Conservation (phyloP, 2,888 invertebrate species). For the Diarsia rubi region DNA sequence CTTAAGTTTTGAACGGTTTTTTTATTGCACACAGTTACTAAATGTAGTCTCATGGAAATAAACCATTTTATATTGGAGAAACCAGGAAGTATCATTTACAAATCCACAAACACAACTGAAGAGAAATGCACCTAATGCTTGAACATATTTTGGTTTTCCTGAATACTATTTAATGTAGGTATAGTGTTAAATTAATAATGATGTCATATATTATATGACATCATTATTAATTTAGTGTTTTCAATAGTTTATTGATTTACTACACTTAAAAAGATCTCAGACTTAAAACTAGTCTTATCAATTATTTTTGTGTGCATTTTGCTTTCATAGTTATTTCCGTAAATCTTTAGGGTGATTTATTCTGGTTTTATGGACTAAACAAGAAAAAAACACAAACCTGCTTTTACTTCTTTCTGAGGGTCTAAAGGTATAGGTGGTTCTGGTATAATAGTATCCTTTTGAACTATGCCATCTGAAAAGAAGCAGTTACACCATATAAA, state of each 20-base stretch:
- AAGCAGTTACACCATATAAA: background rate
- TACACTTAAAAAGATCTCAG: background rate
- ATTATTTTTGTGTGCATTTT: background rate
- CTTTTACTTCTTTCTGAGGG: conserved; percentile 25
- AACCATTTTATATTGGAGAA: too few species aligned
- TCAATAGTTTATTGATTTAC: background rate
- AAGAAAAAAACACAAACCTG: conserved; percentile 52
- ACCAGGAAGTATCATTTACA: too few species aligned
- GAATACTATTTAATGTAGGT: too few species aligned
- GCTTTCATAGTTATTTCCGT: background rate
- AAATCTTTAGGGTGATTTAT: background rate
- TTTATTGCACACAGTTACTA: too few species aligned
- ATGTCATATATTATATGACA: too few species aligned
- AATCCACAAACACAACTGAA: too few species aligned
- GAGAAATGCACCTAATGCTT: too few species aligned
- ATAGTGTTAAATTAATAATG: too few species aligned
- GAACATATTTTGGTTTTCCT: too few species aligned
- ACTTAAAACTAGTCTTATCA: background rate
- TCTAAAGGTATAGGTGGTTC: conserved; percentile 4
- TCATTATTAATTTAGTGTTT: background rate
- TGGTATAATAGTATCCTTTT: conserved; percentile 13
- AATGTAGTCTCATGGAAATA: too few species aligned
- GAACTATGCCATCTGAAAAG: conserved; percentile 48
- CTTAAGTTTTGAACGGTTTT: too few species aligned
- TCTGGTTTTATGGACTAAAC: background rate